These are phyloP conservation scores for Idaea dimidiata DNA, from an alignment of 2,888 invertebrate genomes.

Conservation along the genomic window DNA sequence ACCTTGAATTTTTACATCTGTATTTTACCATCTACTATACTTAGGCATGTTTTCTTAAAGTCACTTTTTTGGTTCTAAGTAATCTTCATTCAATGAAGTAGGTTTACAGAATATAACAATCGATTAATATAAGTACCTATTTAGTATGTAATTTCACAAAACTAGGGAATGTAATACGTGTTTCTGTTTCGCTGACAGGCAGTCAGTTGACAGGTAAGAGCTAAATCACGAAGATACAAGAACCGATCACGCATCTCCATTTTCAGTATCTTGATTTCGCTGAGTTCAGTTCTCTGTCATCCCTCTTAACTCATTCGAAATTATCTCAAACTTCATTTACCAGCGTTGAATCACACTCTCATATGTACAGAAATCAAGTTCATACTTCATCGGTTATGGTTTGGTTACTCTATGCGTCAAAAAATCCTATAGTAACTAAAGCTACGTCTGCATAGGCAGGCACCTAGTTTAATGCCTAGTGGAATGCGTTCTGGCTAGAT, in stretches of 20 bases:
- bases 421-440: too few species aligned
- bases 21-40: too few species aligned
- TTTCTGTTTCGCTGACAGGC: conserved; percentile 76
- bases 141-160: conserved; percentile 10
- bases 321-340: not conserved
- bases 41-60: too few species aligned
- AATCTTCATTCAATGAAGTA: too few species aligned
- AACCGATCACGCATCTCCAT: conserved; percentile 3
- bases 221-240: conserved; percentile 20
- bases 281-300: not conserved
- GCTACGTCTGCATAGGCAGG: too few species aligned
- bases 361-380: not conserved
- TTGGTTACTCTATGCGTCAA: too few species aligned
- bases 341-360: not conserved
- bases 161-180: conserved; percentile 32
- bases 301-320: not conserved
- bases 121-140: not conserved
- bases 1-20: too few species aligned
- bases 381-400: too few species aligned
- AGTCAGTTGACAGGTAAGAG: conserved; percentile 77
- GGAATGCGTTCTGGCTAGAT: too few species aligned
- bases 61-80: too few species aligned
- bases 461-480: too few species aligned
- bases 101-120: too few species aligned
- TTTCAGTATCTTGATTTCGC: conserved; percentile 3